Evolutionary conservation across 2,113 vertebrate genomes (phyloP).

Genomic region (Campylorhamphus procurvoides): DNA sequence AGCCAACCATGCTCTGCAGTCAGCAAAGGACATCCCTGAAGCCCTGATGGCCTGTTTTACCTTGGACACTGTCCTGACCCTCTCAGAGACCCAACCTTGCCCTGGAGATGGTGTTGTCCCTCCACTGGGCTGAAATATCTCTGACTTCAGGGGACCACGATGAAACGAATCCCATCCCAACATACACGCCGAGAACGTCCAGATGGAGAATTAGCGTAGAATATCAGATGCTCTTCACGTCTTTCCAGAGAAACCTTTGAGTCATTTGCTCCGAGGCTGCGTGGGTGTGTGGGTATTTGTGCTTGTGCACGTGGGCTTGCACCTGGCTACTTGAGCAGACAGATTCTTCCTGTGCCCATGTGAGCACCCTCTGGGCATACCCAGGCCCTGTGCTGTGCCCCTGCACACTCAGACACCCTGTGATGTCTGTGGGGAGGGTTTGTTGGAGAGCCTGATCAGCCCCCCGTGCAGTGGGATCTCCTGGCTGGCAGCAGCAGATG

Average conservation of each 20-base stretch:
- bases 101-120: background rate
- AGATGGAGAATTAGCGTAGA: conserved; percentile 57
- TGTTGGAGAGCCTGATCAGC: background rate
- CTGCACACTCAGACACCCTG: rapidly evolving
- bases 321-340: conserved; percentile 7
- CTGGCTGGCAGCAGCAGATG: background rate
- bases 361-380: background rate
- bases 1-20: background rate
- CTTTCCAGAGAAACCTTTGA: conserved; percentile 62
- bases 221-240: conserved; percentile 55
- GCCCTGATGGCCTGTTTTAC: background rate
- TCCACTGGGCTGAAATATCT: background rate
- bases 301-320: conserved; percentile 15
- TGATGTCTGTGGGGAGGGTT: background rate
- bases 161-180: background rate
- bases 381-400: background rate
- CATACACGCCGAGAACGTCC: rapidly evolving
- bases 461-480: rapidly evolving
- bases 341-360: background rate
- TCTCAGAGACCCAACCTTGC: background rate
- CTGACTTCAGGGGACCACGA: background rate
- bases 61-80: background rate
- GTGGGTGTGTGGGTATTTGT: conserved; percentile 47
- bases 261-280: conserved; percentile 52
- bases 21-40: background rate